Conservation (phyloP, 1,140 invertebrate genomes). For the Drosophila busckii region DNA sequence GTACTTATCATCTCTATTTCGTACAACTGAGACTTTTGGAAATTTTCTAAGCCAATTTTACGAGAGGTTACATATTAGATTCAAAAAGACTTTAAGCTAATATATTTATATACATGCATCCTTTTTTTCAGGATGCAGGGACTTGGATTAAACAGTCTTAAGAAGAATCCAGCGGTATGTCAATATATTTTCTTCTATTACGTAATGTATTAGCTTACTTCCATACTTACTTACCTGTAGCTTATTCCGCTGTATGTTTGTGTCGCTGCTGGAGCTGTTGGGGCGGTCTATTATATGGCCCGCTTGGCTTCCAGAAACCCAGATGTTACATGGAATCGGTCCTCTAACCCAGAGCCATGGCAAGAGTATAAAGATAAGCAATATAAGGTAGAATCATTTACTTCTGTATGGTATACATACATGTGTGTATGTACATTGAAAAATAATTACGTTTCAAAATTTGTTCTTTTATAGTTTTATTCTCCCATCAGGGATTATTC, state of each 20-base stretch:
- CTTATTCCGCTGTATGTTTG: conserved; percentile 89
- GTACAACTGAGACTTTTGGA: too few species aligned
- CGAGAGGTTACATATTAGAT: too few species aligned
- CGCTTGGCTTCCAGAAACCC: conserved; percentile 87
- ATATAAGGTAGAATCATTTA: conserved; percentile 84
- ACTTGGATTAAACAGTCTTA: conserved; percentile 79
- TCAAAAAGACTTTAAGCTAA: too few species aligned
- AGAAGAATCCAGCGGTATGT: conserved; percentile 84
- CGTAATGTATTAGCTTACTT: conserved; percentile 7
- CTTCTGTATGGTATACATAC: background rate
- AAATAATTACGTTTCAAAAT: conserved; percentile 12
- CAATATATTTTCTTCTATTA: conserved; percentile 3
- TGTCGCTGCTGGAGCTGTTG: conserved; percentile 82
- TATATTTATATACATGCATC: too few species aligned
- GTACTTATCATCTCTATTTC: too few species aligned
- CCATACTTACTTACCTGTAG: conserved; percentile 81
- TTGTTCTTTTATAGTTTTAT: conserved; percentile 83
- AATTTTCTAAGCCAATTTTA: too few species aligned
- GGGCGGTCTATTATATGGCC: conserved; percentile 82
- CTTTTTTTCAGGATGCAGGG: conserved; percentile 80
- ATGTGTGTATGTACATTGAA: background rate
- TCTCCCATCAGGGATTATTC: conserved; percentile 83
- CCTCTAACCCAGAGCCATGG: conserved; percentile 87
- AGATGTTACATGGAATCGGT: conserved; percentile 88
- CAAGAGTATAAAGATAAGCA: conserved; percentile 88